phyloP scores from a whole-genome alignment of 2,113 vertebrate genomes.

The Anoura caudifer region DNA sequence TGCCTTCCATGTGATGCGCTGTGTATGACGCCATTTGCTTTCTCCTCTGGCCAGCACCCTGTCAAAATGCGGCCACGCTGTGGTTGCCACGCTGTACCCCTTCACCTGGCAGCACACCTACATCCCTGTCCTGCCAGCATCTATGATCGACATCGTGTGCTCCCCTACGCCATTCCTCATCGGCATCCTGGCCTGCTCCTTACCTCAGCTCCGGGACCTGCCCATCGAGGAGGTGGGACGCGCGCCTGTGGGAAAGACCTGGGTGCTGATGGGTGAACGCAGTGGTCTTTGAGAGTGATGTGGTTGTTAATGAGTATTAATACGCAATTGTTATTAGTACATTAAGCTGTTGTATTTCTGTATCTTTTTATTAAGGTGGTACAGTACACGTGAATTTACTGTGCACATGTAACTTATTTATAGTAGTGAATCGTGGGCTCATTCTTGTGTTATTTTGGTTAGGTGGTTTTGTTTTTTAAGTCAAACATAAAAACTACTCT shows the following conservation, averaged over 20 bases:
- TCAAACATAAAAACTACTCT: conserved; percentile 15
- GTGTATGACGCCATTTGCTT: conserved; percentile 41
- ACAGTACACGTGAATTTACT: background rate
- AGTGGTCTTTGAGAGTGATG: background rate
- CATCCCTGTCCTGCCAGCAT: conserved; percentile 92
- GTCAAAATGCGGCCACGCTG: conserved; percentile 94
- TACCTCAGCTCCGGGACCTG: conserved; percentile 92
- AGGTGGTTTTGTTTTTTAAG: background rate
- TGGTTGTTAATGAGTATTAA: background rate
- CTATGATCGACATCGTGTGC: conserved; percentile 98
- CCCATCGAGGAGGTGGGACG: conserved; percentile 94
- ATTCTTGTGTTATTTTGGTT: conserved; percentile 18
- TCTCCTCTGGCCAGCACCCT: conserved; percentile 85
- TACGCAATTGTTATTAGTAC: background rate
- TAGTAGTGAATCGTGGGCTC: background rate
- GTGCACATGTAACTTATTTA: background rate
- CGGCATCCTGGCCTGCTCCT: conserved; percentile 91
- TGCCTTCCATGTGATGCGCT: background rate
- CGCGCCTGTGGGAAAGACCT: background rate
- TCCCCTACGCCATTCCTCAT: conserved; percentile 97
- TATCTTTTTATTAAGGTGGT: conserved; percentile 9
- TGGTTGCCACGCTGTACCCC: conserved; percentile 93
- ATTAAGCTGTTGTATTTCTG: background rate
- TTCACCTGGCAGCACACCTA: conserved; percentile 99
- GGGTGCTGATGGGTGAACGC: background rate